phyloP scores from a whole-genome alignment of 2,797 vertebrate genomes.

The Emydoidea blandingii region DNA sequence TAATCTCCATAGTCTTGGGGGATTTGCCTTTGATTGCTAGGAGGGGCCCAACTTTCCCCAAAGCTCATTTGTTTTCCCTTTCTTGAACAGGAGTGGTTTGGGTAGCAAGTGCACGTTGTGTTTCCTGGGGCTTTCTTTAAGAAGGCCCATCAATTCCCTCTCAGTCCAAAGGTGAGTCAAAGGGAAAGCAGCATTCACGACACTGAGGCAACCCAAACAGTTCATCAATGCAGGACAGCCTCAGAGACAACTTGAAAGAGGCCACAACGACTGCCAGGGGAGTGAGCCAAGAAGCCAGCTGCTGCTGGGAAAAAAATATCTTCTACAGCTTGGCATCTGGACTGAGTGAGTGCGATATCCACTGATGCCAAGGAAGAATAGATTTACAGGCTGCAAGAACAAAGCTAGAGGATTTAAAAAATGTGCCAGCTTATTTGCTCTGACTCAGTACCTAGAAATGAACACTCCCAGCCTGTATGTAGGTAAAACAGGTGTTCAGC shows the following conservation, averaged over 20 bases:
- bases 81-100: neutral
- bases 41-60: neutral
- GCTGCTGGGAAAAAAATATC: slow-evolving; percentile 24
- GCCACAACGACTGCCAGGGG: neutral
- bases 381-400: slow-evolving; percentile 21
- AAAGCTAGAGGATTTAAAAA: slow-evolving; percentile 27
- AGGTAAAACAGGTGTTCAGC: neutral
- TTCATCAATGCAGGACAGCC: neutral
- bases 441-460: slow-evolving; percentile 22
- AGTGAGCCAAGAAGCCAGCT: slow-evolving; percentile 39
- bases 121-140: neutral
- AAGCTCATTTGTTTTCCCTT: neutral
- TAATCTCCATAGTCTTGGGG: neutral
- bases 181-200: neutral
- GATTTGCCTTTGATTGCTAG: neutral
- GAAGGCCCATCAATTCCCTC: neutral
- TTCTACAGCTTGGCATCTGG: slow-evolving; percentile 40
- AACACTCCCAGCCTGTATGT: neutral
- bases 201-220: neutral
- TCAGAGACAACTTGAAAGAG: neutral
- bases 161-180: slow-evolving; percentile 30
- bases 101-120: neutral
- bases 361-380: slow-evolving; percentile 29
- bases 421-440: slow-evolving; percentile 18
- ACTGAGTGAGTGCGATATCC: slow-evolving; percentile 19